Evolutionary conservation across 2,113 vertebrate species (phyloP).

Genomic region (Etia nguti): DNA sequence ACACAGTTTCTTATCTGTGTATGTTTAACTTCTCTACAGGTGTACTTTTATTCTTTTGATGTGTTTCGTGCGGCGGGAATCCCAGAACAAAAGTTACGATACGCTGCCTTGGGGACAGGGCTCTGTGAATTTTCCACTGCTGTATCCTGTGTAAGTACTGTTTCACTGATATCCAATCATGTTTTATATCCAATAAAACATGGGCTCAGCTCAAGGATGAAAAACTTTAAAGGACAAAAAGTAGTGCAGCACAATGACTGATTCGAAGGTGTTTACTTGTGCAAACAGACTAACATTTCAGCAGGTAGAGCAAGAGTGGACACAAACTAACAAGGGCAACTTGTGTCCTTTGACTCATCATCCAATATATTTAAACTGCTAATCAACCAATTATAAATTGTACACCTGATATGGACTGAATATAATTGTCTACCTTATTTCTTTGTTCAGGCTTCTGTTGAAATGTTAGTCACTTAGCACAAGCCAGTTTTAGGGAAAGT

Average conservation of each 20-base stretch:
- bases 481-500: background rate
- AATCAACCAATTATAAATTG: background rate
- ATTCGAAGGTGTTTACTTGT: background rate
- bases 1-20: background rate
- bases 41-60: conserved; percentile 80
- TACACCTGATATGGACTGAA: background rate
- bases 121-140: conserved; percentile 71
- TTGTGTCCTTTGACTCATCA: background rate
- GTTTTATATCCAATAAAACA: background rate
- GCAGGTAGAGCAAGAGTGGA: background rate
- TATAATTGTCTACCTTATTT: background rate
- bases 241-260: background rate
- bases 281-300: background rate
- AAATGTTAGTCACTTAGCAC: background rate
- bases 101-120: conserved; percentile 73
- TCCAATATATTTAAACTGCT: background rate
- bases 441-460: background rate
- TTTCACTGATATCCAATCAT: background rate
- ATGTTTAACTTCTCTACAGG: conserved; percentile 54
- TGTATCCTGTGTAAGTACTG: conserved; percentile 70
- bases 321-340: background rate
- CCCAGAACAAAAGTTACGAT: conserved; percentile 56
- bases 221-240: background rate
- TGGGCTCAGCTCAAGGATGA: background rate
- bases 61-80: conserved; percentile 78